phyloP scores from a whole-genome alignment of 2,113 vertebrate species.

The Coptodon rendalli region DNA sequence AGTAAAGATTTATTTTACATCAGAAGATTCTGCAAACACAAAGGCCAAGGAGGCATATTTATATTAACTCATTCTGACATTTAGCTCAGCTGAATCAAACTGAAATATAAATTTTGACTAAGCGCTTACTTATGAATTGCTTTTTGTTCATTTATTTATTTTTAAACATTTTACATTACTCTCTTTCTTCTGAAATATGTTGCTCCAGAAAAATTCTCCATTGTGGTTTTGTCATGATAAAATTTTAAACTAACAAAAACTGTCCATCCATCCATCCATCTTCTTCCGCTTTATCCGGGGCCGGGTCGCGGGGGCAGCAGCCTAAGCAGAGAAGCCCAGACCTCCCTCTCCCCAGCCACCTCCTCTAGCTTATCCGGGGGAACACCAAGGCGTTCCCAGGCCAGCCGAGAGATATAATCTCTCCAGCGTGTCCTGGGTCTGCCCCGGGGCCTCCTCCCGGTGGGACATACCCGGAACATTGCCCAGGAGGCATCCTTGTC shows the following conservation, averaged over 20 bases:
- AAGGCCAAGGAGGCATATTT: not conserved
- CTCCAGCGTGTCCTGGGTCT: not conserved
- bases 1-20: not conserved
- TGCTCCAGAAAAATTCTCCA: not conserved
- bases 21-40: not conserved
- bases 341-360: accelerated
- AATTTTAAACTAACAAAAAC: not conserved
- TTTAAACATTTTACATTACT: not conserved
- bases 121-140: not conserved
- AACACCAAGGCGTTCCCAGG: accelerated
- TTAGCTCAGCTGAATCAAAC: not conserved
- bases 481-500: not conserved
- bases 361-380: accelerated
- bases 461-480: not conserved
- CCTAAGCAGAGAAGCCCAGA: accelerated
- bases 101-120: not conserved
- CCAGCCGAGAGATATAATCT: not conserved
- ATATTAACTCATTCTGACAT: not conserved
- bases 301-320: accelerated
- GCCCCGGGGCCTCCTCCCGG: accelerated
- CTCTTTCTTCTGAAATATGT: not conserved
- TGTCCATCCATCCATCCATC: not conserved
- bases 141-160: not conserved
- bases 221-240: not conserved
- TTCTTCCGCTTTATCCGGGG: not conserved